phyloP scores from a whole-genome alignment of 2,113 vertebrate species.

The Glaucidium brasilianum region DNA sequence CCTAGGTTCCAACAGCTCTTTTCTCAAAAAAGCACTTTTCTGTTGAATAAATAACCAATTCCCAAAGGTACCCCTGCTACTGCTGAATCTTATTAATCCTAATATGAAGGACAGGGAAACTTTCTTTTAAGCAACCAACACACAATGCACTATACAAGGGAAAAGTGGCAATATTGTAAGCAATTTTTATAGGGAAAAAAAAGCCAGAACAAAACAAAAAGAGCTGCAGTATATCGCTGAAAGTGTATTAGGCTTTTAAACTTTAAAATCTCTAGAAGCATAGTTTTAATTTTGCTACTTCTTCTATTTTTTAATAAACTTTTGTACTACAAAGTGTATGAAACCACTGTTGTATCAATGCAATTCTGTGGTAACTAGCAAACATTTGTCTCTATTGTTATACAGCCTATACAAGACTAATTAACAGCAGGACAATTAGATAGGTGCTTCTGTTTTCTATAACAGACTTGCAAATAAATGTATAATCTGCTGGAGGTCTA shows the following conservation, averaged over 20 bases:
- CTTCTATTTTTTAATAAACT: neutral
- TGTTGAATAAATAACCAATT: slow-evolving; percentile 36
- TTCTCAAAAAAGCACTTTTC: neutral
- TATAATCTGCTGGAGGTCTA: neutral
- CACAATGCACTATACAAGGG: neutral
- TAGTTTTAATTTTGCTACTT: neutral
- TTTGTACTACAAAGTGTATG: neutral
- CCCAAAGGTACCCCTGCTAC: neutral
- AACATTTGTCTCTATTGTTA: neutral
- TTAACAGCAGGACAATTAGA: neutral
- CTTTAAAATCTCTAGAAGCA: neutral
- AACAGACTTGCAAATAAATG: neutral
- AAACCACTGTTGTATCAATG: neutral
- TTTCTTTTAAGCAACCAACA: neutral
- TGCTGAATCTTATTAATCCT: neutral
- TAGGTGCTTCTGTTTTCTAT: neutral
- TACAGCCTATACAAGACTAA: neutral
- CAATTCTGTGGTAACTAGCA: neutral
- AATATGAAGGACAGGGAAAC: neutral
- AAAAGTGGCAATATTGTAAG: neutral
- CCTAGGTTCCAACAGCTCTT: neutral
- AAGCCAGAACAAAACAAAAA: no score
- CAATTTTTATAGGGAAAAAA: neutral
- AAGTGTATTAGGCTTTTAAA: neutral
- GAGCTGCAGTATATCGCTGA: neutral